Evolutionary conservation across 2,888 invertebrate species (phyloP).

Genomic region (Phyto melanocephala): DNA sequence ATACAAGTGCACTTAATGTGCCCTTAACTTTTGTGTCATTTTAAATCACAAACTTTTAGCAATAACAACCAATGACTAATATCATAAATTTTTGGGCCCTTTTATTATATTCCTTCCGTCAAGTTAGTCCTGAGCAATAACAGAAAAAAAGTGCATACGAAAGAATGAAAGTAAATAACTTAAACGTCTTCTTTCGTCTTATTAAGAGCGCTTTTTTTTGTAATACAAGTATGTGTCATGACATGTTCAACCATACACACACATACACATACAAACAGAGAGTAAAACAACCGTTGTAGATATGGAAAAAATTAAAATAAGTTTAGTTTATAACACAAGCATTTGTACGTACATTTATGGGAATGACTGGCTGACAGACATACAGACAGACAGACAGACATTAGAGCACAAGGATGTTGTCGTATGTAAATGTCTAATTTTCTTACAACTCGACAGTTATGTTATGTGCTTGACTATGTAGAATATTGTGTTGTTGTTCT

Average conservation of each 20-base stretch:
- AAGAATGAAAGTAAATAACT: slow-evolving; percentile 54
- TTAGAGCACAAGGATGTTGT: slow-evolving; percentile 46
- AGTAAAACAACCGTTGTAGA: neutral
- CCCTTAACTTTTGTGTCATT: neutral
- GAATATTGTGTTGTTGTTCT: slow-evolving; percentile 45
- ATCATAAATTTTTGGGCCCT: slow-evolving; percentile 46
- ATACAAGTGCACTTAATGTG: slow-evolving; percentile 14
- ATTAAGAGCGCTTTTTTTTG: slow-evolving; percentile 48
- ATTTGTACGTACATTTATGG: neutral
- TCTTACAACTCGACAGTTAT: slow-evolving; percentile 54
- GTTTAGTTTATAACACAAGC: slow-evolving; percentile 1
- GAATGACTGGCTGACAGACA: slow-evolving; percentile 17
- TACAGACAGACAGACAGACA: slow-evolving; percentile 13
- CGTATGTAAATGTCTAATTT: slow-evolving; percentile 62
- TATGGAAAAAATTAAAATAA: neutral
- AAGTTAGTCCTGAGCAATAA: slow-evolving; percentile 20
- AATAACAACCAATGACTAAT: neutral
- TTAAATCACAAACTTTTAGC: slow-evolving; percentile 22
- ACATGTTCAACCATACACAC: too few relatives aligned
- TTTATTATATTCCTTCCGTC: slow-evolving; percentile 11
- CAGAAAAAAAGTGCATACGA: neutral
- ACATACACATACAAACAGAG: too few relatives aligned
- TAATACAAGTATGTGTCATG: slow-evolving; percentile 55
- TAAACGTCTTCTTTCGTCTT: slow-evolving; percentile 44
- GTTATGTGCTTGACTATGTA: slow-evolving; percentile 48